phyloP scores from a whole-genome alignment of 1,140 invertebrate species.

The Cydia fagiglandana region DNA sequence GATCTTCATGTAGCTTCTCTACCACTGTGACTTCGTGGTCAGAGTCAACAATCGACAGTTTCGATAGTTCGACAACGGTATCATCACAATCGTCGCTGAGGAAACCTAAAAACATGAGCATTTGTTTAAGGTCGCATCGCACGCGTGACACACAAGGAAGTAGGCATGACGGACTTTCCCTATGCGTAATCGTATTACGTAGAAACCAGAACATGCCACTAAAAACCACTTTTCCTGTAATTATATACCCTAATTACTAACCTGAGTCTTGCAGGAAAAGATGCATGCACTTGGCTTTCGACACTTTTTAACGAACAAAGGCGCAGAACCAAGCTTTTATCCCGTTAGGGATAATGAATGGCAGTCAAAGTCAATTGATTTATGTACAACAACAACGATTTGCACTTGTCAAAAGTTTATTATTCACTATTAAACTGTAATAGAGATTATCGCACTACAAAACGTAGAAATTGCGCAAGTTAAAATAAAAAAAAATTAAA shows the following conservation, averaged over 20 bases:
- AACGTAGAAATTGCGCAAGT: constrained; percentile 30
- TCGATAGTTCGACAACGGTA: constrained; percentile 76
- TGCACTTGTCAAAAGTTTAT: constrained; percentile 54
- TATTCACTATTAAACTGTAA: constrained; percentile 23
- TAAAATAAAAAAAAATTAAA: constrained; percentile 35
- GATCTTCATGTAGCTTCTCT: constrained; percentile 66
- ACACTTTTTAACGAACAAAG: constrained; percentile 74
- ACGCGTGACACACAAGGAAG: constrained; percentile 41
- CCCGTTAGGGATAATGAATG: constrained; percentile 77
- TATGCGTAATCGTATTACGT: constrained; percentile 67
- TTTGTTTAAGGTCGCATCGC: constrained; percentile 38
- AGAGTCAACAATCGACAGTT: constrained; percentile 73
- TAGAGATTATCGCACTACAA: constrained; percentile 29
- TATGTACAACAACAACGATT: constrained; percentile 50
- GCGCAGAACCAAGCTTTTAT: constrained; percentile 76
- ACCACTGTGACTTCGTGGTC: constrained; percentile 64
- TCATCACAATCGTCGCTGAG: constrained; percentile 78
- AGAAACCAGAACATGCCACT: constrained; percentile 35
- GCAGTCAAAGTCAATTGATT: constrained; percentile 61
- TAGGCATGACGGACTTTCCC: constrained; percentile 60
- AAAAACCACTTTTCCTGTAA: neutral
- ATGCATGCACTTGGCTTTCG: constrained; percentile 79
- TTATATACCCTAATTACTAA: constrained; percentile 44
- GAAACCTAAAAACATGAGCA: constrained; percentile 70
- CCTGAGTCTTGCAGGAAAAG: constrained; percentile 79